Evolutionary conservation across 2,797 vertebrate species (phyloP), one percentile per base, ranked within the genome.

Genomic region (Bovichtus variegatus): DNA sequence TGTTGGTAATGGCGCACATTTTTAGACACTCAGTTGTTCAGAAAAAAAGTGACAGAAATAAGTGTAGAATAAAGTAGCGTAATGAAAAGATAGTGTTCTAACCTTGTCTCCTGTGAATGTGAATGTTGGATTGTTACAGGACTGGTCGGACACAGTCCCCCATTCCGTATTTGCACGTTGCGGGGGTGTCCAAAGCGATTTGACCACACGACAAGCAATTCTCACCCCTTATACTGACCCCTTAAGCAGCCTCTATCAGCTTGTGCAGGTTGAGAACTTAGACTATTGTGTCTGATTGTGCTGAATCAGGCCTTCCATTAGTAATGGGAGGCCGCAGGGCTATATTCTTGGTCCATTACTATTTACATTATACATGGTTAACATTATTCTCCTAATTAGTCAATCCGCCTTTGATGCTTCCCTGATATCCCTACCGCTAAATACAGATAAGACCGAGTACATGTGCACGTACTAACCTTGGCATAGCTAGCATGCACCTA

Each of bases 351-450:
- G 23, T 50, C 38, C 65, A 21, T 47, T 76, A 51, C 10, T 69
- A 54, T 72, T 66, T 50, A 58, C 7, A 16, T 67, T 36, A 62
- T 21, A 41, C 18, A 68, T 51, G 40, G 40, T 64, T 51, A 41
- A 38, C 53, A 58, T 62, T 62, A 49, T 67, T 57, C 23, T 46
- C 13, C 6, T 5, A 21, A 43, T 25, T 7, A 16, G 36, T 62
- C 34, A 68, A 47, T 44, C 50, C 46, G 50, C 15, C 25, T 63
- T 65, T 74, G 27, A 58, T 73, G n/a, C 38, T 34, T 63, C 54
- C 19, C 4, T 1, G 9, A 27, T 47, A 41, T 51, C 12, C 13
- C 4, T 16, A 46, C 11, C 16, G 6, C 1, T 40, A 31, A 54
- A 63, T 36, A 27, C 5, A 1, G 18, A 38, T 21, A 36, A 54